Conservation (phyloP, 1,140 invertebrate genomes). For the Lordiphosa clarofinis region DNA sequence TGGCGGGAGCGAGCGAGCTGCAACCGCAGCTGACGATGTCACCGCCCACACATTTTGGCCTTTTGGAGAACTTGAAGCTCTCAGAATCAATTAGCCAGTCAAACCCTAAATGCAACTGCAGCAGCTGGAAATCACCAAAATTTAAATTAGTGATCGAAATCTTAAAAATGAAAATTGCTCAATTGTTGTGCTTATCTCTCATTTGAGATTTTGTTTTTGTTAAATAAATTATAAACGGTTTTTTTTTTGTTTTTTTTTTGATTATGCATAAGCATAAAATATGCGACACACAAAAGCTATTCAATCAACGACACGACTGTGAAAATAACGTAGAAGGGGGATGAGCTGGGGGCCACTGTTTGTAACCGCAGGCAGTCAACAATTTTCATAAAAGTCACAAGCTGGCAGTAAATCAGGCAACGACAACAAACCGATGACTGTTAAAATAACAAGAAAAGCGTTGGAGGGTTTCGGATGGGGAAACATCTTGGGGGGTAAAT, state of each 20-base stretch:
- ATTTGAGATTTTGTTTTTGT: constrained; percentile 21
- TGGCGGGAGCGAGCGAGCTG: constrained; percentile 49
- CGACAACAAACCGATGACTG: constrained; percentile 2
- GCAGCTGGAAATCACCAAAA: constrained; percentile 23
- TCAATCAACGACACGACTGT: constrained; percentile 35
- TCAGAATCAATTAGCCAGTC: constrained; percentile 13
- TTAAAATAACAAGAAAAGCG: constrained; percentile 5
- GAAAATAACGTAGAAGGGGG: constrained; percentile 1
- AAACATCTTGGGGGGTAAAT: neutral
- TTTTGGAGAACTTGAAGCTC: constrained; percentile 50
- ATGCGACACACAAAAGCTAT: constrained; percentile 33
- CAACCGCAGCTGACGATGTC: constrained; percentile 51
- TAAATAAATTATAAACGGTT: constrained; percentile 42
- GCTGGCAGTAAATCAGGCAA: constrained; percentile 16
- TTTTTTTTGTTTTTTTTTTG: no score
- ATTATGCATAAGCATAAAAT: constrained; percentile 15
- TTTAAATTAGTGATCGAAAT: neutral
- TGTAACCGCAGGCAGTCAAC: constrained; percentile 11
- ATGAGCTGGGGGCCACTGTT: constrained; percentile 2
- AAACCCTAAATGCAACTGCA: constrained; percentile 36
- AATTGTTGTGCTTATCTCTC: constrained; percentile 57
- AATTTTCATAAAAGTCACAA: constrained; percentile 20
- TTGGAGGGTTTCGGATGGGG: neutral
- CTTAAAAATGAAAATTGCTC: constrained; percentile 49
- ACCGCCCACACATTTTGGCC: constrained; percentile 39